A percentile compares a stretch with the other conserved stretches of the same genome.
phyloP scores from a whole-genome alignment of 2,113 vertebrate species.

The Eleginops maclovinus region DNA sequence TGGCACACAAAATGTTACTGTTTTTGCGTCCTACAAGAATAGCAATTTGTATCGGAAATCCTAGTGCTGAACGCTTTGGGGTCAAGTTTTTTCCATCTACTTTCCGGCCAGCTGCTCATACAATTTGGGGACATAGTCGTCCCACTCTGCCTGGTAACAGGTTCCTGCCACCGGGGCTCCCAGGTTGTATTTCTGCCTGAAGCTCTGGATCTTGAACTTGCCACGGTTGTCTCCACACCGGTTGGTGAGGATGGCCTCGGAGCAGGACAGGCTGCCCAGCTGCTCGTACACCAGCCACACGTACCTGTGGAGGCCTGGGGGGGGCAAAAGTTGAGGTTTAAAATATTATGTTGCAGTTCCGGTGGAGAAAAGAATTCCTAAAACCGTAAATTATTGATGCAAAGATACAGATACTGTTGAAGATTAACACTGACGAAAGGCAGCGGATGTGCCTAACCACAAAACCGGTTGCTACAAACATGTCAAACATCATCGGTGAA shows the following conservation, averaged over 20 bases:
- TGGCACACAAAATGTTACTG: constrained; percentile 6
- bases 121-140: constrained; percentile 94
- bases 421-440: neutral
- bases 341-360: neutral
- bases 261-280: constrained; percentile 83
- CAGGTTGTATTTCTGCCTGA: constrained; percentile 92
- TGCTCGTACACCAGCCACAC: constrained; percentile 97
- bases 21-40: neutral
- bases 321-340: neutral
- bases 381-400: neutral
- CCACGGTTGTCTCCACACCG: constrained; percentile 90
- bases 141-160: constrained; percentile 98
- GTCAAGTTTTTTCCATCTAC: constrained; percentile 62
- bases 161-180: constrained; percentile 87
- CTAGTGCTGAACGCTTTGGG: fast-evolving
- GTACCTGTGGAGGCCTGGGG: constrained; percentile 93
- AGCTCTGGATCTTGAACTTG: constrained; percentile 89
- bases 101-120: constrained; percentile 93
- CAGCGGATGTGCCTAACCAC: neutral
- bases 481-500: neutral
- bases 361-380: neutral
- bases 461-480: neutral
- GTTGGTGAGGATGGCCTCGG: constrained; percentile 88
- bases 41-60: neutral
- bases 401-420: neutral